phyloP scores from a whole-genome alignment of 2,113 vertebrate species.

The Python bivittatus region DNA sequence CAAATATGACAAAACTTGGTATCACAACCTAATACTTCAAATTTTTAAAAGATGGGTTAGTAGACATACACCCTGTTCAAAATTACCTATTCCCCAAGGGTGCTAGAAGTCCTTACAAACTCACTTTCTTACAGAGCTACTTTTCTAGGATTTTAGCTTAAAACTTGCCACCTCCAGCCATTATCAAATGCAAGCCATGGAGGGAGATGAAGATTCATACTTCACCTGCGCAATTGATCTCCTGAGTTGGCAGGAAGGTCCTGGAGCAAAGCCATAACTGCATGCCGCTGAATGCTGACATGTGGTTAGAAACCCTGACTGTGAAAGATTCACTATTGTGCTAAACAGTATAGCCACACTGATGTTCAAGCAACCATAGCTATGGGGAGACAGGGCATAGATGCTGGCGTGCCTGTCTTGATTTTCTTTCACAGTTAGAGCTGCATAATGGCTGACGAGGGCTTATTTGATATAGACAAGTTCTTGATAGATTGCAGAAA shows the following conservation, averaged over 20 bases:
- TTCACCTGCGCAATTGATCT: background rate
- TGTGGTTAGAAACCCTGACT: background rate
- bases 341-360: background rate
- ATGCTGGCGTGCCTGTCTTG: background rate
- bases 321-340: background rate
- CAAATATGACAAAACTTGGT: background rate
- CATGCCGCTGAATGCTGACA: background rate
- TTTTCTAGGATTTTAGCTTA: background rate
- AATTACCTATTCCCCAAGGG: background rate
- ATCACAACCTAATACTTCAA: background rate
- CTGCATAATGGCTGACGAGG: background rate
- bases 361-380: background rate
- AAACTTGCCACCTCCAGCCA: background rate
- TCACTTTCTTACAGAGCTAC: background rate
- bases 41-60: background rate
- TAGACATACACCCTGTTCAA: background rate
- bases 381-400: background rate
- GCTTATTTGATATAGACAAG: background rate
- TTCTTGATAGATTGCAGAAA: background rate
- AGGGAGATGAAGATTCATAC: background rate
- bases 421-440: background rate
- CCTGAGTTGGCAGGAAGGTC: background rate
- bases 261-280: background rate
- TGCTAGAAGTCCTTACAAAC: background rate
- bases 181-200: background rate